Evolutionary conservation across 2,888 invertebrate genomes (phyloP), one percentile per base, ranked within the genome.

Genomic region (Labia minor): DNA sequence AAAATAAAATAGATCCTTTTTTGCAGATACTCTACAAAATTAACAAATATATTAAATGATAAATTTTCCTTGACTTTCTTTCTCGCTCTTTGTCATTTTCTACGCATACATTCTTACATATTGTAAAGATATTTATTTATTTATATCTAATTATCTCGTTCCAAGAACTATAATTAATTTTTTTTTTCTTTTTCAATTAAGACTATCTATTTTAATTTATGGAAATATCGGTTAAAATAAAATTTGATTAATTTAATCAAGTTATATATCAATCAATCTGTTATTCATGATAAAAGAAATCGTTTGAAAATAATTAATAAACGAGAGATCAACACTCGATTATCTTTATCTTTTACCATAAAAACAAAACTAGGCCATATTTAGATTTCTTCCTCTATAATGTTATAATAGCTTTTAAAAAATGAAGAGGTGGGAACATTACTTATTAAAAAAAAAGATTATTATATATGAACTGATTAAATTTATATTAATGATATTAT

Each of bases 301-400:
- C 49, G n/a, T 49, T 49, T 49, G 49, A 49, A 49, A 49, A 49
- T 49, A 49, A 49, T 49, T 49, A 49, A 49, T 49, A 49, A 49
- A 49, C 14, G 14, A 49, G 49, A 49, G 49, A 49, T 49, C 16
- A 49, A 49, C 49, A 49, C 16, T 49, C 49, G 49, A 49, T 49
- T 49, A 49, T 49, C 49, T 49, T 49, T 49, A 49, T 49, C 49
- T 11, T n/a, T 49, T n/a, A n/a, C 49, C 49, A 49, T 49, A 49
- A 49, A 49, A 49, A 49, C 14, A 49, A 49, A 49, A 49, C 49
- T 49, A 49, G 49, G 49, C 14, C 49, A 49, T 14, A 49, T 49
- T 49, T 4, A 14, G 16, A 49, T 49, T 4, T 49, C 49, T 49
- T 49, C 49, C 49, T 33, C 33, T 26, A 26, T 26, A 26, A 26